These are phyloP conservation scores for Lycaon pictus DNA, from an alignment of 2,113 vertebrate genomes.

Conservation along the genomic window DNA sequence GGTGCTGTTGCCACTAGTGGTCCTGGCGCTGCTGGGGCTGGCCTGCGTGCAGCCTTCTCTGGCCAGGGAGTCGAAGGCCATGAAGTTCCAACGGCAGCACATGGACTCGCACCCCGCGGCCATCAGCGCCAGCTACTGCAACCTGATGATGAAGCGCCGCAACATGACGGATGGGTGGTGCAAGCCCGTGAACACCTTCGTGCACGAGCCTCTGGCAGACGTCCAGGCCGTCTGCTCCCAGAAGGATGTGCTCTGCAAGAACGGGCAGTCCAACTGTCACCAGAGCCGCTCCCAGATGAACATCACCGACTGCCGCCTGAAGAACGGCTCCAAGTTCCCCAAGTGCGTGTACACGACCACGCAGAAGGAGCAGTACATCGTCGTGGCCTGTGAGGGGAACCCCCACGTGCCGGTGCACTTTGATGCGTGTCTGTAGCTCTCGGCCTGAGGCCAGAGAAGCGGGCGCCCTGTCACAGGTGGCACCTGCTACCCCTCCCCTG, in stretches of 20 bases:
- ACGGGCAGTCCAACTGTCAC: conserved; percentile 56
- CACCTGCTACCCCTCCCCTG: neutral
- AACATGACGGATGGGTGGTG: conserved; percentile 13
- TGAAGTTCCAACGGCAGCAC: conserved; percentile 74
- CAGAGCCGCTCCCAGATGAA: conserved; percentile 23
- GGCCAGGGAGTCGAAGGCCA: neutral
- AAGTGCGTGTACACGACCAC: conserved; percentile 34
- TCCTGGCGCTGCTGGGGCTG: conserved; percentile 56
- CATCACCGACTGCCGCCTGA: conserved; percentile 65
- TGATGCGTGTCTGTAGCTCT: neutral
- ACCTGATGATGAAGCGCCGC: conserved; percentile 69
- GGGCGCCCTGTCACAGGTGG: rapidly evolving
- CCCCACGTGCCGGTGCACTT: conserved; percentile 54
- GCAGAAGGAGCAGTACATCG: conserved; percentile 23
- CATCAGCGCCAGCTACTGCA: conserved; percentile 50
- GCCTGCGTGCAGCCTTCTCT: neutral
- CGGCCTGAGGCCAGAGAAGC: neutral
- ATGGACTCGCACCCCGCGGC: neutral
- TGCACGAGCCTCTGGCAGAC: neutral
- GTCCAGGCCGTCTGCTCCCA: conserved; percentile 68
- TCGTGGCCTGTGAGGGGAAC: conserved; percentile 71
- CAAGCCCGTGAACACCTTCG: conserved; percentile 75
- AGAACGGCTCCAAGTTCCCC: conserved; percentile 33
- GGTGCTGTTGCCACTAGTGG: neutral
- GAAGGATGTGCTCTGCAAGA: conserved; percentile 63